phyloP scores from a whole-genome alignment of 1,140 invertebrate genomes.

The Euborellia annulipes region DNA sequence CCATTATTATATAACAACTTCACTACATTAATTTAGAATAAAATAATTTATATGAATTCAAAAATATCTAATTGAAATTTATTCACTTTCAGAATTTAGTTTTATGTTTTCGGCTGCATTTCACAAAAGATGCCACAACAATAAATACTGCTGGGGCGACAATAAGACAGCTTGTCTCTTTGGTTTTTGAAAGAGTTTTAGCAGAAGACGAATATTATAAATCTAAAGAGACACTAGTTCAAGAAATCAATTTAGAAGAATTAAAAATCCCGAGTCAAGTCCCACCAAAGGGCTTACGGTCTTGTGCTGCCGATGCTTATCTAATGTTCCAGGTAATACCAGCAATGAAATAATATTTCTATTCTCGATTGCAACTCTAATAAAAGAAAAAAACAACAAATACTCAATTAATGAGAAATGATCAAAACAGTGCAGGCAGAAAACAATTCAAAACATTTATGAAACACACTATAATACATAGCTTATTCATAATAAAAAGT shows the following conservation, averaged over 20 bases:
- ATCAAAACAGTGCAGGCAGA: too few relatives aligned
- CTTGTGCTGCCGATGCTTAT: constrained; percentile 88
- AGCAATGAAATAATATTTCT: too few relatives aligned
- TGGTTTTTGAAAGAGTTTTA: constrained; percentile 89
- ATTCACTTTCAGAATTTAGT: constrained; percentile 65
- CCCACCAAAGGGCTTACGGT: constrained; percentile 63
- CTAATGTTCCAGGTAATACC: constrained; percentile 85
- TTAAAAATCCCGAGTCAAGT: constrained; percentile 58
- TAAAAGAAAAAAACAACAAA: too few relatives aligned
- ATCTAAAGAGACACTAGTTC: constrained; percentile 2
- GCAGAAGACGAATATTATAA: constrained; percentile 43
- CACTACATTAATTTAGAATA: too few relatives aligned
- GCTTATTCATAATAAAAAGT: constrained; percentile 5
- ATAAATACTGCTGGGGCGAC: constrained; percentile 95
- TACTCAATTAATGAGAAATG: too few relatives aligned
- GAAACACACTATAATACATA: not conserved
- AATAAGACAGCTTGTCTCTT: constrained; percentile 86
- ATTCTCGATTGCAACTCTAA: too few relatives aligned
- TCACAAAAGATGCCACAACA: constrained; percentile 82
- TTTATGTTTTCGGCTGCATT: constrained; percentile 87
- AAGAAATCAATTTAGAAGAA: constrained; percentile 55
- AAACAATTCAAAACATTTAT: not conserved
- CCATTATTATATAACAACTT: too few relatives aligned
- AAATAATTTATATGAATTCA: too few relatives aligned
- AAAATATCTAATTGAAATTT: too few relatives aligned